Evolutionary conservation across 2,888 invertebrate genomes (phyloP).

Genomic region (Germaria angustata): DNA sequence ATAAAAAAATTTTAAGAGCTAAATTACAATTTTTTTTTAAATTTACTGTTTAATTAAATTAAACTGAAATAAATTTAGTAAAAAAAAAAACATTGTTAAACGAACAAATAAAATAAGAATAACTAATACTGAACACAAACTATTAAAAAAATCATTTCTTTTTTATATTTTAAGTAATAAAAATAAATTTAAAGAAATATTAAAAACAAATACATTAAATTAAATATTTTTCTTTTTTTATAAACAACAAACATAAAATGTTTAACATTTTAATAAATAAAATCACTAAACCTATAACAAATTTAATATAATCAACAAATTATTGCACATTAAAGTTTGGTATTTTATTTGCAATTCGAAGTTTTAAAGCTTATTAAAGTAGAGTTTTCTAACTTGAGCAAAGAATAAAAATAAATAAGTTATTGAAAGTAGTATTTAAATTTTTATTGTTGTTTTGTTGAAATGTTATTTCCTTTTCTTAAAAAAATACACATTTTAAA

Average conservation of each 20-base stretch:
- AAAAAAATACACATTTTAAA: neutral
- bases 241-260: conserved; percentile 6
- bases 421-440: too few species aligned
- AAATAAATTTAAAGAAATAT: conserved; percentile 16
- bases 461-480: too few species aligned
- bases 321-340: conserved; percentile 46
- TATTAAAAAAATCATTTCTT: conserved; percentile 18
- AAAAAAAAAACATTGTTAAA: neutral
- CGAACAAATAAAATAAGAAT: conserved; percentile 12
- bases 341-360: conserved; percentile 6
- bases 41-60: conserved; percentile 48
- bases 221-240: conserved; percentile 1
- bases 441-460: too few species aligned
- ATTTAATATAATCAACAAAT: conserved; percentile 33
- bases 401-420: neutral
- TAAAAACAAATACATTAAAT: conserved; percentile 33
- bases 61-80: conserved; percentile 4
- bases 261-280: conserved; percentile 31
- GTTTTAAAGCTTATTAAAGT: conserved; percentile 12
- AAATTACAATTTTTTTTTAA: conserved; percentile 63
- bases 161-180: neutral
- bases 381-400: neutral
- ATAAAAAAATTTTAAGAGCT: conserved; percentile 61
- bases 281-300: conserved; percentile 16
- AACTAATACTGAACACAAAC: conserved; percentile 64